Base-by-base conservation (phyloP, 2,888 invertebrate genomes). In the Drosophila demipolita region DNA sequence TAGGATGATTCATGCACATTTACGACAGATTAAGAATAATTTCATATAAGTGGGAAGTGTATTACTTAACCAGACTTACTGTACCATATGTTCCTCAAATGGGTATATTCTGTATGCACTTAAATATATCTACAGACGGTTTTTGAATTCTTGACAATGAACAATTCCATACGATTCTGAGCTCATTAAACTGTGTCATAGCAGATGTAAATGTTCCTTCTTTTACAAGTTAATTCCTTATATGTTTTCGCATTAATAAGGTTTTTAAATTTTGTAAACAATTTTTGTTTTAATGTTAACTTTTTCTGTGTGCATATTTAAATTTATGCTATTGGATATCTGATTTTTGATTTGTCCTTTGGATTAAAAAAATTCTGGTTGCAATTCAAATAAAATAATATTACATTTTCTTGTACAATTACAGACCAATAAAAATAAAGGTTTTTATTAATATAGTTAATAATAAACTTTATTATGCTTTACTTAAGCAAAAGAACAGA, bases 401-500 rank as follows among this genome's bases (percentile, higher is more conserved):
- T 20, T 45, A 12, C 20, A 45, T 15, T 45, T 45, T 20, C 5
- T 45, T 3, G 38, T 40, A n/a, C 17, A 40, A 1, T 40, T 40
- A n/a, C 9, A 40, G 8, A 40, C n/a, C 40, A 40, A 17, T 26
- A 23, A 20, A 49, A 50, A 26, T 20, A n/a, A n/a, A 12, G 15
- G n/a, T 35, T 52, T 20, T 20, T 42, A 49, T n/a, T 35, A n/a
- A 29, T 48, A 42, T 61, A 65, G 50, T 70, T 73, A 64, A 35
- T 66, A 63, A 73, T 83, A 74, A 53, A 69, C 63, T 87, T 78
- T 80, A 80, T 82, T 84, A 64, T 42, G 75, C 32, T 62, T 80
- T 76, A 73, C 32, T 83, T 83, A 73, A 80, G 74, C 66, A 86
- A 86, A 80, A 69, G 75, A 83, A 73, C 86, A 87, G 87, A 87